Base-by-base conservation (phyloP, 2,113 vertebrate species). In the Pelmatolapia mariae region DNA sequence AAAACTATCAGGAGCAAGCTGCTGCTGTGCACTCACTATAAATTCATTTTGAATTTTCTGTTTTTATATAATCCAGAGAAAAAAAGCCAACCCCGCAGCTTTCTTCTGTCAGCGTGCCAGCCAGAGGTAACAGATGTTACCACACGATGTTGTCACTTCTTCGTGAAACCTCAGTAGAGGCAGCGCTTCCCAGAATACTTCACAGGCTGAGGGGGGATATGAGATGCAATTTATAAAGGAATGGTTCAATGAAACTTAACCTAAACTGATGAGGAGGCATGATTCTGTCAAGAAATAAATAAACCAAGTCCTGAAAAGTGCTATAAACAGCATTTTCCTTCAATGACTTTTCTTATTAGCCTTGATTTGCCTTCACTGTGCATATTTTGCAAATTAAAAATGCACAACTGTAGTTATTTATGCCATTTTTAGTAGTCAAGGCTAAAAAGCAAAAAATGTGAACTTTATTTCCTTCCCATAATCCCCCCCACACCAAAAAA, bases 61-160 rank as follows among this genome's bases (percentile, higher is more conserved):
- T 81, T 80, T 63, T 38, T 82, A 80, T 73, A 85, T 50, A 80
- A 86, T 80, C 31, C 66, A 68, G 18, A n/a, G 47, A 87, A 68
- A 81, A 54, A 22, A 22, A 66, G 6, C 19, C 61, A 38, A 38
- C 33, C 61, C 61, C 18, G 16, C 71, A 33, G 24, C 86, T 83
- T 86, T 93, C 84, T 89, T 87, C 88, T 90, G 91, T 89, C 91
- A 84, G 43, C 6, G 43, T 68, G 84, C 85, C 71, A 92, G 88
- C 71, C 81, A 90, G 84, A 90, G 91, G 90, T 91, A 92, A 89
- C 88, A 94, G 84, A 93, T 95, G 89, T 93, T 91, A 87, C 88
- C 90, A 89, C 89, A 90, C 5, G 38, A 56, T 45, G 86, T 87
- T 93, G 90, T 89, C 91, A 91, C 43, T 82, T 92, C 47, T 31